Evolutionary conservation across 1,140 invertebrate species (phyloP).

Genomic region (Bombus fervidus): DNA sequence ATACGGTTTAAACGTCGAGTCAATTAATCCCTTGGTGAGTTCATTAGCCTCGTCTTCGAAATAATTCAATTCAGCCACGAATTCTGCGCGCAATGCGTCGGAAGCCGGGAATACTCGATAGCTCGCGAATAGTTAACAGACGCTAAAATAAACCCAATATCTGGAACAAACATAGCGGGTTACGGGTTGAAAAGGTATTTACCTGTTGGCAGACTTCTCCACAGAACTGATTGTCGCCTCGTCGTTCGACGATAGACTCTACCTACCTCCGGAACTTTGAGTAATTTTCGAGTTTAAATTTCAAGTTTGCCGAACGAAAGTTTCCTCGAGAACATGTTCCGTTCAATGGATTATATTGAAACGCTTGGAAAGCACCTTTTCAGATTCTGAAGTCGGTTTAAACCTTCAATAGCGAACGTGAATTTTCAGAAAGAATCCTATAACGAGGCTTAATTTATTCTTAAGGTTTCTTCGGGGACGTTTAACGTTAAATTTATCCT

Average conservation of each 20-base stretch:
- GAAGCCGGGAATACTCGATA: too few relatives aligned
- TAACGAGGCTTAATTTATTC: too few relatives aligned
- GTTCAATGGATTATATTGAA: neutral
- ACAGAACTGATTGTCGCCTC: neutral
- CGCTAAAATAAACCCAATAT: constrained; percentile 4
- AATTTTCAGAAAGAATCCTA: neutral
- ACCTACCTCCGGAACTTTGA: neutral
- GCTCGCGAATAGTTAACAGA: neutral
- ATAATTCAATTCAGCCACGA: constrained; percentile 34
- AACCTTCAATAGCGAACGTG: neutral
- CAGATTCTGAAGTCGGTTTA: neutral
- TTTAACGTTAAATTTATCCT: neutral
- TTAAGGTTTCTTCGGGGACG: too few relatives aligned
- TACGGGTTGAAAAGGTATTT: too few relatives aligned
- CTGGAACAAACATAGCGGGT: neutral
- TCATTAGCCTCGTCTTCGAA: constrained; percentile 13
- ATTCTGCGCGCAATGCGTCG: neutral
- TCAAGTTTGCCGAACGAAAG: neutral
- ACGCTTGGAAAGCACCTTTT: neutral
- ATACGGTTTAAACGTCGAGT: constrained; percentile 10
- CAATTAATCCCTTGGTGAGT: constrained; percentile 20
- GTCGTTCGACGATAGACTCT: neutral
- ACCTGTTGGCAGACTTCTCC: neutral
- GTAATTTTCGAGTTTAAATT: neutral
- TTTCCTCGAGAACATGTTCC: neutral